Evolutionary conservation across 1,140 invertebrate genomes (phyloP).

Genomic region (Phymorhynchus buccinoides): DNA sequence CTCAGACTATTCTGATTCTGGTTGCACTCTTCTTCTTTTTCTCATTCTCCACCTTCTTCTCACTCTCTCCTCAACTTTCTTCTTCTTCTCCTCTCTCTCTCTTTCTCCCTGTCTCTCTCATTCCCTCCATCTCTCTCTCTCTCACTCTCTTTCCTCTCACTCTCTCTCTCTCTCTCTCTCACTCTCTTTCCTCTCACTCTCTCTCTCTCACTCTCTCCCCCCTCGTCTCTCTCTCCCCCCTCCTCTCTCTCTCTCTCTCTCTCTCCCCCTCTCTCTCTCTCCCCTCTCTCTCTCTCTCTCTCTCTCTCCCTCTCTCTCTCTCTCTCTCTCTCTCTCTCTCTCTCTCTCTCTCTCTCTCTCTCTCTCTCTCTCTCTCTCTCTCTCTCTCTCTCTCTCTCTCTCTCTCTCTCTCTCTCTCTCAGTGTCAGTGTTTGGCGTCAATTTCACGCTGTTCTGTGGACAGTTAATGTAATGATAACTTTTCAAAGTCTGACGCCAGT

Average conservation of each 20-base stretch:
- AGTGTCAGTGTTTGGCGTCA: too few relatives aligned
- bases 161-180: conserved; percentile 12
- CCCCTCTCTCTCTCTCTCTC: not conserved
- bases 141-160: not conserved
- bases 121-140: too few relatives aligned
- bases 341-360: not conserved
- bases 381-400: too few relatives aligned
- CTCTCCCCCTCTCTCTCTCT: not conserved
- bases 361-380: not conserved
- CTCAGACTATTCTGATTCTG: too few relatives aligned
- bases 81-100: not conserved
- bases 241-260: not conserved
- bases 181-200: not conserved
- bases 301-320: conserved; percentile 9
- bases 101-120: too few relatives aligned
- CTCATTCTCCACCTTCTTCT: not conserved
- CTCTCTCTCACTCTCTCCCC: not conserved
- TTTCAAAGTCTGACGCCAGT: too few relatives aligned
- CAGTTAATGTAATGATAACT: too few relatives aligned
- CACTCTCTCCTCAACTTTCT: too few relatives aligned
- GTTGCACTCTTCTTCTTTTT: not conserved
- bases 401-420: too few relatives aligned
- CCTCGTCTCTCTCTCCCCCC: too few relatives aligned
- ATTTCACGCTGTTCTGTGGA: too few relatives aligned
- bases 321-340: conserved; percentile 15